A percentile compares a stretch with the other conserved stretches of the same genome.
Conservation (phyloP, 2,888 invertebrate species). For the Mongoloraphidia duomilia region DNA sequence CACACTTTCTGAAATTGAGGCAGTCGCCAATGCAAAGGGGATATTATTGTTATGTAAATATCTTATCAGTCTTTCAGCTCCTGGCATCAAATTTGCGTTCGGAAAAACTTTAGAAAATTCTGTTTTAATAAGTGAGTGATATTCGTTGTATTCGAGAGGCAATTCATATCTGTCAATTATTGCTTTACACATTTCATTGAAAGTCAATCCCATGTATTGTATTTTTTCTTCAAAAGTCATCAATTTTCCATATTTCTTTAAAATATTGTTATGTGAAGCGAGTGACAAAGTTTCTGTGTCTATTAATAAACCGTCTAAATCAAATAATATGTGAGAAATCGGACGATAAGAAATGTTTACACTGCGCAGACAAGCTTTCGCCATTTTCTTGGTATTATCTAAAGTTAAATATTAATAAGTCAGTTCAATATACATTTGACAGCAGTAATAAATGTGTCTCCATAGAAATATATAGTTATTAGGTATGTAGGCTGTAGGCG, state of each 20-base stretch:
- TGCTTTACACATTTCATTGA: too few species aligned
- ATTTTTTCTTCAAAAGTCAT: not conserved
- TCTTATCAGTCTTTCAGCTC: conserved; percentile 37
- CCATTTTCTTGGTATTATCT: too few species aligned
- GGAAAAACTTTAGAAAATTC: not conserved
- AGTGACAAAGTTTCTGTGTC: not conserved
- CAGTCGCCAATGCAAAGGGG: conserved; percentile 46
- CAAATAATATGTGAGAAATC: not conserved
- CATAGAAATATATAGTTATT: too few species aligned
- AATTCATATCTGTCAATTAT: too few species aligned
- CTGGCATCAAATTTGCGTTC: conserved; percentile 19
- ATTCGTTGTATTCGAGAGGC: too few species aligned
- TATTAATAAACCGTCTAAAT: not conserved
- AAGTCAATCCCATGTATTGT: too few species aligned
- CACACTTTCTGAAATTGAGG: conserved; percentile 35
- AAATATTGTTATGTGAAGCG: not conserved
- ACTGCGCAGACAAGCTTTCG: too few species aligned
- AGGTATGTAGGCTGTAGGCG: too few species aligned
- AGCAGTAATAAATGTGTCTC: too few species aligned
- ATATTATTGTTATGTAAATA: conserved; percentile 38
- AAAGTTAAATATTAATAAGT: too few species aligned
- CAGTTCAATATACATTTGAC: too few species aligned
- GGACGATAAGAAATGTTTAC: not conserved
- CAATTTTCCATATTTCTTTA: not conserved
- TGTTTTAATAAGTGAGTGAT: conserved; percentile 14